Conservation (phyloP, 2,888 invertebrate genomes). For the Pteria penguin region DNA sequence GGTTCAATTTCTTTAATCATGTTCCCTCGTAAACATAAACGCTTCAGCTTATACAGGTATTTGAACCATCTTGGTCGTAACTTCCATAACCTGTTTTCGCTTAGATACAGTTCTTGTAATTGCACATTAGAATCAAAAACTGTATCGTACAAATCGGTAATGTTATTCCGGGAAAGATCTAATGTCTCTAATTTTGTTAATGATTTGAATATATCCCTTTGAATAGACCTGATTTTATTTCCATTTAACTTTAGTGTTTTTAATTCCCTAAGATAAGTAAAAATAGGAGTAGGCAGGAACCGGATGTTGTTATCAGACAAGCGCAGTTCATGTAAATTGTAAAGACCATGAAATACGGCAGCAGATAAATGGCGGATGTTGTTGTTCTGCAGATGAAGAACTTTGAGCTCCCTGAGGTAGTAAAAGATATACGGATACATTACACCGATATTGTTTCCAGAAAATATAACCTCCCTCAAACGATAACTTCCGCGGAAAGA, state of each 20-base stretch:
- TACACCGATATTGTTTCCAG: constrained; percentile 57
- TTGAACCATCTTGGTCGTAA: constrained; percentile 59
- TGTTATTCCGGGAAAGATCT: constrained; percentile 59
- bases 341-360: constrained; percentile 54
- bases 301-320: constrained; percentile 61
- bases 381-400: constrained; percentile 57
- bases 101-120: constrained; percentile 54
- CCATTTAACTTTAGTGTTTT: constrained; percentile 56
- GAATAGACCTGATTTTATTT: constrained; percentile 52
- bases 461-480: constrained; percentile 52
- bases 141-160: constrained; percentile 54
- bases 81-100: constrained; percentile 55
- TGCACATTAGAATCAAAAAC: constrained; percentile 53
- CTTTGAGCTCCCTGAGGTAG: constrained; percentile 47
- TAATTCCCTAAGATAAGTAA: constrained; percentile 44
- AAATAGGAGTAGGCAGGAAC: constrained; percentile 53
- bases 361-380: constrained; percentile 61
- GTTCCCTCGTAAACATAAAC: constrained; percentile 59
- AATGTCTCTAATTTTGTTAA: constrained; percentile 48
- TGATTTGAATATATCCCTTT: constrained; percentile 44
- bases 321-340: constrained; percentile 49
- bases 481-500: constrained; percentile 49
- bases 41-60: constrained; percentile 50
- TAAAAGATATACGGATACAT: constrained; percentile 58
- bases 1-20: constrained; percentile 51